A percentile compares a stretch with the other conserved stretches of the same genome.
These are phyloP conservation scores for Sarcophaga caerulescens DNA, from an alignment of 2,888 invertebrate species.

Conservation along the genomic window DNA sequence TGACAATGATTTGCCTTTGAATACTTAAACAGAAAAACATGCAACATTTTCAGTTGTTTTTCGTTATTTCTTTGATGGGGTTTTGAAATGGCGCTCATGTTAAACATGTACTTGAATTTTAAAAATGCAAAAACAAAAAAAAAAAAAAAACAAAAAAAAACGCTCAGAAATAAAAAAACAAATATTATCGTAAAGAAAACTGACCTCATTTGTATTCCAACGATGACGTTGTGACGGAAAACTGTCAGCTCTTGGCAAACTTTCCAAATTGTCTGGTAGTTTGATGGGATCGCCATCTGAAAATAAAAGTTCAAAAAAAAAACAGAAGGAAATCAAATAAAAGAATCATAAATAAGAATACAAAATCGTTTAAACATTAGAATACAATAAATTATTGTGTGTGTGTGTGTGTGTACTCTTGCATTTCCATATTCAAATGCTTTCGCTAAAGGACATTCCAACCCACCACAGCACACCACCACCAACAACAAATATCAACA, in stretches of 20 bases:
- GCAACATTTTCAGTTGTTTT: neutral
- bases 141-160: neutral
- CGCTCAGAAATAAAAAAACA: no score
- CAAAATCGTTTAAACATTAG: slow-evolving; percentile 28
- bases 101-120: slow-evolving; percentile 50
- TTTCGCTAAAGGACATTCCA: slow-evolving; percentile 40
- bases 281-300: slow-evolving; percentile 96
- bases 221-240: slow-evolving; percentile 97
- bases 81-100: slow-evolving; percentile 40
- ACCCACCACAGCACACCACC: neutral
- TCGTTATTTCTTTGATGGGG: slow-evolving; percentile 8
- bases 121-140: slow-evolving; percentile 30
- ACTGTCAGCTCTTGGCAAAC: slow-evolving; percentile 95
- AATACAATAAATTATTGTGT: slow-evolving; percentile 49
- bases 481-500: slow-evolving; percentile 3
- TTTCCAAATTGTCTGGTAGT: slow-evolving; percentile 96
- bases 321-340: slow-evolving; percentile 17
- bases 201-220: slow-evolving; percentile 99
- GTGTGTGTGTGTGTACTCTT: neutral
- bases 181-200: slow-evolving; percentile 73
- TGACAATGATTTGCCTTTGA: slow-evolving; percentile 44
- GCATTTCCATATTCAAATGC: neutral
- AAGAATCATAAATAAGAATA: slow-evolving; percentile 45
- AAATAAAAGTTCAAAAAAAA: slow-evolving; percentile 75
- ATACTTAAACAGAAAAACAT: slow-evolving; percentile 21